Base-by-base conservation (phyloP, 2,113 vertebrate species). In the Chelonoidis abingdonii region DNA sequence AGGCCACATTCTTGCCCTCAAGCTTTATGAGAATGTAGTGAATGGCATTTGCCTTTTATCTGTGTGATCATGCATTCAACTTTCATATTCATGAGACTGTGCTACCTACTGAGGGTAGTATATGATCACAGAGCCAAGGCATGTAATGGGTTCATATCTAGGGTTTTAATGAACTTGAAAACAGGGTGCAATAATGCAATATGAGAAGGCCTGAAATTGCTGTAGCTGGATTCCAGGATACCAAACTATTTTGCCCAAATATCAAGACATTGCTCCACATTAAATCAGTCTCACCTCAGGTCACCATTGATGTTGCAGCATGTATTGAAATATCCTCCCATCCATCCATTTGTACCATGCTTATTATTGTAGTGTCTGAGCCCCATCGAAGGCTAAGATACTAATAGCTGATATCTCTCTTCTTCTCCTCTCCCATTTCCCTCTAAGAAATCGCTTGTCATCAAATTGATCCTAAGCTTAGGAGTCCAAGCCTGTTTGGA, bases 281-380 rank as follows among this genome's bases (percentile, higher is more conserved):
- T 87, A 76, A 76, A 44, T 93, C 10, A 41, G 89, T 93, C 95
- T 95, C 44, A 5, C 83, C 8, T 93, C 31, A 83, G n/a, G 65
- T 31, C 2, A 25, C 9, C 78, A 12, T 38, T 52, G 88, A 2
- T 54, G 72, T 7, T 76, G 27, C 16, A 95, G 49, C n/a, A 89
- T 3, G 6, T 72, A 76, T n/a, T 57, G 87, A 88, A 84, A 79
- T 9, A 57, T 92, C 69, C 24, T 81, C 4, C 10, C 75, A n/a
- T 54, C 41, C 7, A 84, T 50, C 8, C 2, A 35, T 89, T 86
- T 80, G 21, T 35, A 57, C 3, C 12, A 41, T 1, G 21, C 75
- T 95, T 54, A 79, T 93, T 5, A 0, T 4, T 82, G 19, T 38
- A 90, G 5, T 82, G n/a, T 10, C 13, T 91, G 83, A 80, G 41